Percentiles rank a stretch among this genome's conserved stretches.
Conservation (phyloP, 2,113 vertebrate genomes). For the Agelaius phoeniceus region DNA sequence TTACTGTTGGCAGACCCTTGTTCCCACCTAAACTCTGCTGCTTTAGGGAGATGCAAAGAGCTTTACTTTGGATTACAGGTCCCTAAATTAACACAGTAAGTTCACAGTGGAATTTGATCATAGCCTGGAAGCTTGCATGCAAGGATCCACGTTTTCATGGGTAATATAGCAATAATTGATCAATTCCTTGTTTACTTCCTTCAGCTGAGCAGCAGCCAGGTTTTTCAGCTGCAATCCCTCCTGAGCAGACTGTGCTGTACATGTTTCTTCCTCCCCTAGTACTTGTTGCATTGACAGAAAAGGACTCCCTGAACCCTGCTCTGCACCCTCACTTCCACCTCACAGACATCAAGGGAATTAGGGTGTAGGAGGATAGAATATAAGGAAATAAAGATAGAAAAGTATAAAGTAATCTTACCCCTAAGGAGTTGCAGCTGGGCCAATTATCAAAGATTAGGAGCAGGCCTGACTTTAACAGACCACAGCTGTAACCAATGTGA, state of each 20-base stretch:
- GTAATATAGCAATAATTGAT: not conserved
- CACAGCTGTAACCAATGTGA: too few species aligned
- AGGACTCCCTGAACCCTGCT: not conserved
- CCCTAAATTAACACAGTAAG: not conserved
- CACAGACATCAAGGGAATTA: not conserved
- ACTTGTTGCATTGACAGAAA: not conserved
- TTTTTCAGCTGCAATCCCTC: not conserved
- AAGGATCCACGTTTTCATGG: not conserved
- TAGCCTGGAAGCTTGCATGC: not conserved
- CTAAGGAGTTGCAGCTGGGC: too few species aligned
- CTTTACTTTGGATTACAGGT: conserved; percentile 7
- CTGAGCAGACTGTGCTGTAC: not conserved
- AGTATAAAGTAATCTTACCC: too few species aligned
- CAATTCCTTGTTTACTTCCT: not conserved
- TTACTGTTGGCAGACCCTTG: not conserved
- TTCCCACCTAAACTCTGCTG: not conserved
- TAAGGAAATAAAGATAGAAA: too few species aligned
- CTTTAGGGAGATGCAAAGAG: not conserved
- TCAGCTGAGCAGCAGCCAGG: not conserved
- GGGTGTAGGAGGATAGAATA: too few species aligned
- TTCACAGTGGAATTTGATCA: not conserved
- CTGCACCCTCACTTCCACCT: not conserved
- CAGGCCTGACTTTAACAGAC: too few species aligned
- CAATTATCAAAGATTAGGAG: too few species aligned
- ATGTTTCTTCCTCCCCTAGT: not conserved